phyloP scores from a whole-genome alignment of 1,140 invertebrate species.

The Meloidogyne floridensis region DNA sequence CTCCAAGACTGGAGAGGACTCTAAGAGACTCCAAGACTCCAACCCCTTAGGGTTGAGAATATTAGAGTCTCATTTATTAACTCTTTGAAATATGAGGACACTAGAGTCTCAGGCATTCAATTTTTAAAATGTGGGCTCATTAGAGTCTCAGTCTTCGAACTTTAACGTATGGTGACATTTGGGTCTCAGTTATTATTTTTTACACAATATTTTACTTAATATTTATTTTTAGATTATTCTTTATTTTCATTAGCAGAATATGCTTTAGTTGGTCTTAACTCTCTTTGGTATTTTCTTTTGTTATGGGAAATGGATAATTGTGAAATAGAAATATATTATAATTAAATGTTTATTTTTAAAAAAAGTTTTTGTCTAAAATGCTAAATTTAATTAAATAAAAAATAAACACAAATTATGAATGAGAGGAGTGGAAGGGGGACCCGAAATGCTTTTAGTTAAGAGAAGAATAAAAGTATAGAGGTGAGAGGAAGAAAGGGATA shows the following conservation, averaged over 20 bases:
- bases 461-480: slow-evolving; percentile 3
- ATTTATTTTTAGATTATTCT: slow-evolving; percentile 52
- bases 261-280: slow-evolving; percentile 48
- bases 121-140: not conserved
- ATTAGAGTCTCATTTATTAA: too few species aligned
- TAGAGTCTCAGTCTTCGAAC: too few species aligned
- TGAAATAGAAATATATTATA: slow-evolving; percentile 41
- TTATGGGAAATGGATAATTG: slow-evolving; percentile 47
- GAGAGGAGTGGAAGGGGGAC: not conserved
- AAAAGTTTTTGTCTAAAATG: not conserved
- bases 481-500: not conserved
- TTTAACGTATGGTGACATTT: too few species aligned
- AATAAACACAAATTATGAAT: not conserved
- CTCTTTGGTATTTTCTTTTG: slow-evolving; percentile 47
- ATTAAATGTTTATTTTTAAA: not conserved
- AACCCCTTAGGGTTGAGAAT: too few species aligned
- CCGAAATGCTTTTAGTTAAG: not conserved
- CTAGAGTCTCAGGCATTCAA: not conserved
- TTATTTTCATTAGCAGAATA: slow-evolving; percentile 62
- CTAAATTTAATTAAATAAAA: not conserved
- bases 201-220: not conserved
- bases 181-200: slow-evolving; percentile 11
- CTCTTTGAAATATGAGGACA: not conserved
- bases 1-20: too few species aligned
- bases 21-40: too few species aligned